Evolutionary conservation across 2,888 invertebrate species (phyloP), one percentile per base, ranked within the genome.

Genomic region (Hypolimnas misippus): DNA sequence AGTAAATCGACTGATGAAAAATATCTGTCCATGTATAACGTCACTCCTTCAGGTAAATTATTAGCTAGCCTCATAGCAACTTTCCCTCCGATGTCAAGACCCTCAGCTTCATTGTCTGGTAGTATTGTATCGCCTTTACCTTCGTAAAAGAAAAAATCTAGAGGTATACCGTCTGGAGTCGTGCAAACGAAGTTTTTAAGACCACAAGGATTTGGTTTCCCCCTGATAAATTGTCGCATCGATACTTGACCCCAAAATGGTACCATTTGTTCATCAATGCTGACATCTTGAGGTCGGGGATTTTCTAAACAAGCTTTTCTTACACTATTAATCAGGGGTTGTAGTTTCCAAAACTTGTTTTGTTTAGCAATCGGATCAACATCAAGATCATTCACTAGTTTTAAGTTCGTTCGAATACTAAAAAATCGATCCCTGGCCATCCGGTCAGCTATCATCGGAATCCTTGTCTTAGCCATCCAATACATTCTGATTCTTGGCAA

Each of bases 1-100:
- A 38, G 38, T 38, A 38, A 38, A 38, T 33, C 33, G 33, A 38
- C 5, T 38, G 38, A 38, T 38, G n/a, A 25, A n/a, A n/a, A 38
- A 38, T 38, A 38, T 2, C 38, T 38, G 14, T 38, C n/a, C 38
- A 38, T 38, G n/a, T 38, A n/a, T 7, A 33, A 7, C 8, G 5
- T 33, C 2, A n/a, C n/a, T 38, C n/a, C 38, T n/a, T 38, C 38
- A 38, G 38, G n/a, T n/a, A 38, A 38, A n/a, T 38, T 38, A 38
- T 38, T 38, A n/a, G 38, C 38, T 38, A n/a, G n/a, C n/a, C 38
- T 38, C 38, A n/a, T 33, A 33, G 7, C 33, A 6, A 33, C 33
- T 10, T 33, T 33, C 10, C 10, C 33, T 6, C 33, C 33, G 2
- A 33, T 33, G 10, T 33, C 10, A 8, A 33, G 10, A 7, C 33